These are phyloP conservation scores for Corythaeola cristata DNA, from an alignment of 2,113 vertebrate genomes.

Conservation along the genomic window DNA sequence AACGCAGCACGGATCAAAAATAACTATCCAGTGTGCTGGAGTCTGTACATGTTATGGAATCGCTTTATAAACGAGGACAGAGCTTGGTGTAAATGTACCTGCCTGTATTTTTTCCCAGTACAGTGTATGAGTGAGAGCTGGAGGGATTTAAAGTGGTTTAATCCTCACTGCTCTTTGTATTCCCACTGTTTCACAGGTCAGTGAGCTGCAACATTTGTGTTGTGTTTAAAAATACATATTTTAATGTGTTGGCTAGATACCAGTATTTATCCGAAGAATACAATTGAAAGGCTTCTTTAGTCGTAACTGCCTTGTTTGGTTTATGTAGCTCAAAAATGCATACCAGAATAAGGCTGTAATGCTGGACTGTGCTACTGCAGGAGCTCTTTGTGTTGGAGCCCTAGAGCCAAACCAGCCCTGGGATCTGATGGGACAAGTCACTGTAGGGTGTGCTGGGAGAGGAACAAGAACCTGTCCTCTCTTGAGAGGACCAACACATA, in stretches of 20 bases:
- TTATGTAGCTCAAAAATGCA: neutral
- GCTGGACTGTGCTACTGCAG: neutral
- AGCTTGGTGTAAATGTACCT: neutral
- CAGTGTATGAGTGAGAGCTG: neutral
- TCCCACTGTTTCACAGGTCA: constrained; percentile 27
- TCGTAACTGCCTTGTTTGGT: neutral
- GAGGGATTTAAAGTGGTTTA: constrained; percentile 19
- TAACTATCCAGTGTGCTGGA: neutral
- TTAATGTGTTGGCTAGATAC: neutral
- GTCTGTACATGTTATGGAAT: neutral
- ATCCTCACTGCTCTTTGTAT: constrained; percentile 36
- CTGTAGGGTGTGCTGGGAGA: neutral
- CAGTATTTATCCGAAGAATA: neutral
- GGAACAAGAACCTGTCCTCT: neutral
- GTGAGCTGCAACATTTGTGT: constrained; percentile 34
- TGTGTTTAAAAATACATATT: constrained; percentile 34
- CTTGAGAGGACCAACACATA: neutral
- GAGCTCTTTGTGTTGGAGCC: neutral
- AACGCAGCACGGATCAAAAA: constrained; percentile 37
- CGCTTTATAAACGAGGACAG: constrained; percentile 1
- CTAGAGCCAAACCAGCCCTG: neutral
- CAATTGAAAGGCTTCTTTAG: neutral
- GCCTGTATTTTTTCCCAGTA: neutral
- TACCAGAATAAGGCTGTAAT: neutral
- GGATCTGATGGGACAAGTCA: neutral